Percentiles rank a stretch among this genome's conserved stretches.
phyloP scores from a whole-genome alignment of 2,888 invertebrate species.

The Platycheirus albimanus region DNA sequence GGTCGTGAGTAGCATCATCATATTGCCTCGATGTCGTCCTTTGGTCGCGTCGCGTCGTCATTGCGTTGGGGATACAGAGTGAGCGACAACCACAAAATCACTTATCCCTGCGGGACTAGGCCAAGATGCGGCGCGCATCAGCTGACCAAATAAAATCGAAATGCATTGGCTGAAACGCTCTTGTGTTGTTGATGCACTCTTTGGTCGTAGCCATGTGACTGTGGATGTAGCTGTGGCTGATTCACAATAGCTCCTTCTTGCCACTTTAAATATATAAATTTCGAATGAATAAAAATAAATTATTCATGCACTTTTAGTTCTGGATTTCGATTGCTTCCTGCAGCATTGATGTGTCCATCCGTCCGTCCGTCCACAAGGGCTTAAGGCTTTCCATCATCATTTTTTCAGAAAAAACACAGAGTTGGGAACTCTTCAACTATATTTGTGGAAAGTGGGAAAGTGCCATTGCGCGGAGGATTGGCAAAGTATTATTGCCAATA shows the following conservation, averaged over 20 bases:
- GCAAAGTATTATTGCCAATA: constrained; percentile 29
- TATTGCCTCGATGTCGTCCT: too few relatives aligned
- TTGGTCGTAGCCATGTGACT: neutral
- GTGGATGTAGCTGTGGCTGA: neutral
- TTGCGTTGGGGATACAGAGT: neutral
- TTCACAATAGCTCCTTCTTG: constrained; percentile 10
- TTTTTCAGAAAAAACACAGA: neutral
- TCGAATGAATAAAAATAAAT: constrained; percentile 62
- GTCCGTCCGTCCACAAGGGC: constrained; percentile 22
- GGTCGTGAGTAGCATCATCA: neutral
- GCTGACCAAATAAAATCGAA: constrained; percentile 63
- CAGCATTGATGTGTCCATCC: constrained; percentile 27
- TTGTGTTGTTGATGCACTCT: neutral
- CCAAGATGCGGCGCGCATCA: constrained; percentile 44
- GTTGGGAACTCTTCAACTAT: too few relatives aligned
- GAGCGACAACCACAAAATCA: constrained; percentile 41
- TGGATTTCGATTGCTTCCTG: constrained; percentile 54
- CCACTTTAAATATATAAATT: constrained; percentile 35
- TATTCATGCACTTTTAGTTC: constrained; percentile 70
- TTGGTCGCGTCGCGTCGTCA: too few relatives aligned
- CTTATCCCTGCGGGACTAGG: constrained; percentile 50
- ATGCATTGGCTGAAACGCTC: constrained; percentile 33
- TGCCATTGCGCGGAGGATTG: constrained; percentile 8
- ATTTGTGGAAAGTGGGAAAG: constrained; percentile 7
- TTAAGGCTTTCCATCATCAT: constrained; percentile 53